Evolutionary conservation across 2,113 vertebrate species (phyloP), one percentile per base, ranked within the genome.

Genomic region (Cynoglossus semilaevis): DNA sequence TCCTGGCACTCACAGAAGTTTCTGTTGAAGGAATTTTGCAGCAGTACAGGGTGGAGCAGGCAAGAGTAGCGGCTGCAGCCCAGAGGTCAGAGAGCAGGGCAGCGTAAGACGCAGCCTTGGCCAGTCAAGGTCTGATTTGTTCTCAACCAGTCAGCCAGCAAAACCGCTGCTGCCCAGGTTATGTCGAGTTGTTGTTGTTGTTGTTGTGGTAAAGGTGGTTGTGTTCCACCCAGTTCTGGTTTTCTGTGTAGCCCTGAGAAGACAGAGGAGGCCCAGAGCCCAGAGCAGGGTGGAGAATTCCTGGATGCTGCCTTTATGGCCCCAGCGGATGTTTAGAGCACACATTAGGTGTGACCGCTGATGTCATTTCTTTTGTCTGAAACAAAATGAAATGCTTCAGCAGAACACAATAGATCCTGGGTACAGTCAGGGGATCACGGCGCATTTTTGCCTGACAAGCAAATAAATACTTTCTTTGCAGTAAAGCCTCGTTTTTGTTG

Each of bases 321-420:
- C 66, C 77, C 79, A 85, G 40, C 79, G 82, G 86, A 88, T 87
- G 85, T 88, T 88, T 90, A 87, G 85, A 82, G 81, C 82, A 76
- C 82, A 84, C 83, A 77, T 81, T 80, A 88, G 82, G 86, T 88
- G 85, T 87, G 86, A 86, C 82, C 75, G 49, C 63, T 88, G 76
- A 90, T 88, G 85, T 88, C 69, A 90, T 70, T 58, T 55, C 80
- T 85, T 89, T 88, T 88, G 83, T 88, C 67, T 65, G 56, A 41
- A 54, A 63, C 59, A 58, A 72, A 80, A 83, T 82, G 53, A 83
- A 85, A 85, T 80, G 79, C 74, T 74, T 74, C 73, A 63, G 34
- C 16, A 17, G 48, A 81, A 85, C 74, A 88, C 82, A 90, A 88
- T 87, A 68, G 76, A 22, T 45, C 34, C 43, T 53, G 42, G 54